A percentile compares a stretch with the other conserved stretches of the same genome.
phyloP scores from a whole-genome alignment of 2,888 invertebrate species.

The Volucella inanis region DNA sequence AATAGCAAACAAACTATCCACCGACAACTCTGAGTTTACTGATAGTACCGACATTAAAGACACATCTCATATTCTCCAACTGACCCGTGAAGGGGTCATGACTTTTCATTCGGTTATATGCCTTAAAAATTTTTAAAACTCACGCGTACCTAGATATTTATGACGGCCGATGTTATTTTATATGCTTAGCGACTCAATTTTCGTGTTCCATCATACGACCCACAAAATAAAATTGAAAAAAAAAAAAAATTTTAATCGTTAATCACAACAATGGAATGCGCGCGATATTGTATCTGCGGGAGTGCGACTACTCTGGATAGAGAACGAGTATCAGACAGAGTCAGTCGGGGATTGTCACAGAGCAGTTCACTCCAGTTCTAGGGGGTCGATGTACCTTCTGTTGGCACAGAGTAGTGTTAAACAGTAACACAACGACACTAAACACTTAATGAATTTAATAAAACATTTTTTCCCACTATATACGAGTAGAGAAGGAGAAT shows the following conservation, averaged over 20 bases:
- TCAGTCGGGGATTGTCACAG: constrained; percentile 2
- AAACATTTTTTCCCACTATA: constrained; percentile 44
- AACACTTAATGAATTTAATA: constrained; percentile 72
- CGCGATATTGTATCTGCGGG: constrained; percentile 35
- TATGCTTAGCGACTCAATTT: constrained; percentile 60
- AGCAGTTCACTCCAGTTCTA: constrained; percentile 1
- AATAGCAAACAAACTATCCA: too few species aligned
- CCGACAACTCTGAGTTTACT: background rate
- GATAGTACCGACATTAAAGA: background rate
- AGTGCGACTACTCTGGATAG: background rate
- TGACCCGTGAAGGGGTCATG: constrained; percentile 28
- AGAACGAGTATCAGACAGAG: constrained; percentile 2
- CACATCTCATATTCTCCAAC: background rate
- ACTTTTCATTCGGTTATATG: constrained; percentile 36
- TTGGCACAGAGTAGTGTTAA: constrained; percentile 35
- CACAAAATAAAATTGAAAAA: constrained; percentile 54
- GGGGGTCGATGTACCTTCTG: constrained; percentile 51
- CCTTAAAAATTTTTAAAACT: constrained; percentile 36
- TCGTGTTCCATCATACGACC: background rate
- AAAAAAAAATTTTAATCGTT: constrained; percentile 57
- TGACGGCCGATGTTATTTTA: constrained; percentile 51
- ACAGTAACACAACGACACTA: constrained; percentile 39
- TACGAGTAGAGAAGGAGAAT: background rate
- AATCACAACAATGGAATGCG: constrained; percentile 69
- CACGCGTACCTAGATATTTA: constrained; percentile 65